A percentile compares a stretch with the other conserved stretches of the same genome.
phyloP scores from a whole-genome alignment of 2,797 vertebrate genomes.

The Phoebastria nigripes region DNA sequence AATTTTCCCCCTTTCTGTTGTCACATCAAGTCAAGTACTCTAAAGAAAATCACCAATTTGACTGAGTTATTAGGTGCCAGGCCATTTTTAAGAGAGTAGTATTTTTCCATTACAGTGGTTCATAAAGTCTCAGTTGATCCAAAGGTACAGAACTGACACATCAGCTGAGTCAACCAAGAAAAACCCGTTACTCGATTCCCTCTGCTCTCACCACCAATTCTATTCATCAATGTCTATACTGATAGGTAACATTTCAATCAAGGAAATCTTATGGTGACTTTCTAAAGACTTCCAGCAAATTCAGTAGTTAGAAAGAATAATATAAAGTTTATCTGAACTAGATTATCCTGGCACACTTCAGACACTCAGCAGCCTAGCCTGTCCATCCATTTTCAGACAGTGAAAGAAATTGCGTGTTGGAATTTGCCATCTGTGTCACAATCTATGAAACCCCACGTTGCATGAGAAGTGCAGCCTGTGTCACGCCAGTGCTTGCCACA shows the following conservation, averaged over 20 bases:
- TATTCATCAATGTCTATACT: not conserved
- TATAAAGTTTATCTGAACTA: not conserved
- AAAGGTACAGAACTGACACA: not conserved
- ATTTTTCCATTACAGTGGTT: not conserved
- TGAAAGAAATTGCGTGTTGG: not conserved
- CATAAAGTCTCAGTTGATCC: not conserved
- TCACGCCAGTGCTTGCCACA: not conserved
- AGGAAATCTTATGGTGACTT: not conserved
- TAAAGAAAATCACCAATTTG: not conserved
- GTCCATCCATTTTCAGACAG: not conserved
- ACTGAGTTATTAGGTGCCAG: not conserved
- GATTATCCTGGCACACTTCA: not conserved
- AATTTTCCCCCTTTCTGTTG: not conserved
- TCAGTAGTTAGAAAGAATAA: not conserved
- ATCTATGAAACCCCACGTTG: accelerated
- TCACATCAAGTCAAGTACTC: not conserved
- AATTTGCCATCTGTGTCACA: not conserved
- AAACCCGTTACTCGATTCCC: accelerated
- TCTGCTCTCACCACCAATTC: not conserved
- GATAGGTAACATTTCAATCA: not conserved
- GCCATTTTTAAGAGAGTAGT: not conserved
- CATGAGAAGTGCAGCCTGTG: not conserved
- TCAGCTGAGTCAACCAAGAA: not conserved
- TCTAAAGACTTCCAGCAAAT: not conserved
- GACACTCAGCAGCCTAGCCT: not conserved